Percentiles rank a stretch among this genome's conserved stretches.
phyloP scores from a whole-genome alignment of 2,113 vertebrate species.

The Hemiscyllium ocellatum region DNA sequence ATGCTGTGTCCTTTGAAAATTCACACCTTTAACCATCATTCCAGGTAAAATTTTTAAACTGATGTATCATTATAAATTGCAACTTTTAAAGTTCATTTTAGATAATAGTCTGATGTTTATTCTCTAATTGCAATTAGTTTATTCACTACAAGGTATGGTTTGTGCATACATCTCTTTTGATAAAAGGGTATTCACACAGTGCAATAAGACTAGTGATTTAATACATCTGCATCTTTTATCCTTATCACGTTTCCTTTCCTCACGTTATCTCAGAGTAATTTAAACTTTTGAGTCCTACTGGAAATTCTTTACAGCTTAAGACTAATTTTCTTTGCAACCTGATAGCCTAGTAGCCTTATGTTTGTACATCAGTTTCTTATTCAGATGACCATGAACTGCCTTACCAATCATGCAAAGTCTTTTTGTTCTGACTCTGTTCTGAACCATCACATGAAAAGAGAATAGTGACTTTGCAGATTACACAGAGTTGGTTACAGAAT shows the following conservation, averaged over 20 bases:
- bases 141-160: not conserved
- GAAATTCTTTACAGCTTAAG: not conserved
- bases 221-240: not conserved
- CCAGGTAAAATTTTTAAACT: not conserved
- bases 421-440: no score
- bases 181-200: not conserved
- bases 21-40: not conserved
- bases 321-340: not conserved
- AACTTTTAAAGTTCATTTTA: not conserved
- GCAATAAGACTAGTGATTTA: not conserved
- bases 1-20: not conserved
- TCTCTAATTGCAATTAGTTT: not conserved
- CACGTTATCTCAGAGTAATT: not conserved
- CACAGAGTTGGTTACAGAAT: not conserved
- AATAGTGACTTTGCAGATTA: not conserved
- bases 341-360: not conserved
- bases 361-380: not conserved
- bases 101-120: not conserved
- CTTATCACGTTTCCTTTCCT: not conserved
- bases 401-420: not conserved
- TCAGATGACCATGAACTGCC: not conserved
- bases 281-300: not conserved
- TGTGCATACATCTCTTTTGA: not conserved
- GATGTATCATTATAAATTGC: not conserved
- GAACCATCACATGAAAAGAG: not conserved